These are phyloP conservation scores for Tetragnatha versicolor DNA, from an alignment of 1,140 invertebrate genomes.

Conservation along the genomic window DNA sequence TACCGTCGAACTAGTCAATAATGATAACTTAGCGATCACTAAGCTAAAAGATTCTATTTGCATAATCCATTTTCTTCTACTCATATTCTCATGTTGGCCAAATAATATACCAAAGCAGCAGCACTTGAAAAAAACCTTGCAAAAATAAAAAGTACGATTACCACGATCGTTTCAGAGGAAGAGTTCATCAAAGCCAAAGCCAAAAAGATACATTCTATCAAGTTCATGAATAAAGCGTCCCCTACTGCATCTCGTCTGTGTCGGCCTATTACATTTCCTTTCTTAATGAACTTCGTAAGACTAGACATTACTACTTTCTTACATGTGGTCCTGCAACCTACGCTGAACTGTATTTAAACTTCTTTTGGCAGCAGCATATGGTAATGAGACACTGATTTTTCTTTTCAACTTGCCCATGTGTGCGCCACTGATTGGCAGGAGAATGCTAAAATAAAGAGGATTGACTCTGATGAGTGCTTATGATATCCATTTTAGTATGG, in stretches of 20 bases:
- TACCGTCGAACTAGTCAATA: too few relatives aligned
- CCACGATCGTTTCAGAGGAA: too few relatives aligned
- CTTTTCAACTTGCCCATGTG: conserved; percentile 1
- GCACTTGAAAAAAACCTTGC: neutral
- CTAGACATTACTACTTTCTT: neutral
- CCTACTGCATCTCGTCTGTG: neutral
- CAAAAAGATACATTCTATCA: neutral
- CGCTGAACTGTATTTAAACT: neutral
- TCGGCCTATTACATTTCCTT: neutral
- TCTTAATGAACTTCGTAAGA: neutral
- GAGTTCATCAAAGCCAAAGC: too few relatives aligned
- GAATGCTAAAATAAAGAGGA: neutral
- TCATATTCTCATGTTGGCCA: neutral
- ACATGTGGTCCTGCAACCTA: neutral
- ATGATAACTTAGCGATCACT: too few relatives aligned
- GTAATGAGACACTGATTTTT: neutral
- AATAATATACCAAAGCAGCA: neutral
- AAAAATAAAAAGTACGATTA: too few relatives aligned
- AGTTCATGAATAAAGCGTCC: neutral
- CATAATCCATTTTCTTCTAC: neutral
- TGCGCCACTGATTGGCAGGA: neutral
- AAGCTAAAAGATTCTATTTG: neutral
- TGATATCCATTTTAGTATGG: neutral
- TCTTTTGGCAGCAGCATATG: too few relatives aligned
- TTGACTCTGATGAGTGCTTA: neutral